Evolutionary conservation across 2,113 vertebrate species (phyloP).

Genomic region (Grantiella picta): DNA sequence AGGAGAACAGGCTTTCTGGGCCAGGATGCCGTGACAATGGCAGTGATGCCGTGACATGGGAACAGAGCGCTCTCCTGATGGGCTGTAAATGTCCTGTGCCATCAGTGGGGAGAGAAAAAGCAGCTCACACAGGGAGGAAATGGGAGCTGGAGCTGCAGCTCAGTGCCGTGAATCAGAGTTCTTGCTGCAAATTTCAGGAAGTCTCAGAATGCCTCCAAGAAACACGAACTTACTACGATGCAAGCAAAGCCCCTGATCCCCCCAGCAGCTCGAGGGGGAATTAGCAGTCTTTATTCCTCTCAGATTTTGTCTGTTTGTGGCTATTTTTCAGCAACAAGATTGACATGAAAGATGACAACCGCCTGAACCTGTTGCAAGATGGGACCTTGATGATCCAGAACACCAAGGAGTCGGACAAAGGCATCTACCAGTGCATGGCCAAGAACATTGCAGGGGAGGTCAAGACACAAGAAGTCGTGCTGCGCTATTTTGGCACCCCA

Average conservation of each 20-base stretch:
- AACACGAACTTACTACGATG: neutral
- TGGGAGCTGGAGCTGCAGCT: neutral
- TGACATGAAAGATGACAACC: conserved; percentile 68
- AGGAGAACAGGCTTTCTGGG: neutral
- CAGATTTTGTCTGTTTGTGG: neutral
- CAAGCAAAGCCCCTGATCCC: neutral
- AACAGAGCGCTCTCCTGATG: neutral
- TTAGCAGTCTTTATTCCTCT: neutral
- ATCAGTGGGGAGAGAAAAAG: neutral
- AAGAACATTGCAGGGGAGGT: conserved; percentile 73
- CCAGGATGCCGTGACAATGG: neutral
- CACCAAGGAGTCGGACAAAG: conserved; percentile 72
- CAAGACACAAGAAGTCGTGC: conserved; percentile 68
- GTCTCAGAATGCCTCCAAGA: neutral
- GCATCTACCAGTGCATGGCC: conserved; percentile 75
- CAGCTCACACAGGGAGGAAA: neutral
- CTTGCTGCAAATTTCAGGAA: neutral
- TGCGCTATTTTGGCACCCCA: conserved; percentile 68
- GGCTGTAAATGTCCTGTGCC: neutral
- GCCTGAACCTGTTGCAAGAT: conserved; percentile 70
- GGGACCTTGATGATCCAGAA: conserved; percentile 78
- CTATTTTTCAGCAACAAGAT: conserved; percentile 67
- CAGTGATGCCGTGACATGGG: neutral
- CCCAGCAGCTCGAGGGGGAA: neutral
- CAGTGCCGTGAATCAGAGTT: neutral